Conservation (phyloP, 2,888 invertebrate species). For the Phymatocera aterrima region DNA sequence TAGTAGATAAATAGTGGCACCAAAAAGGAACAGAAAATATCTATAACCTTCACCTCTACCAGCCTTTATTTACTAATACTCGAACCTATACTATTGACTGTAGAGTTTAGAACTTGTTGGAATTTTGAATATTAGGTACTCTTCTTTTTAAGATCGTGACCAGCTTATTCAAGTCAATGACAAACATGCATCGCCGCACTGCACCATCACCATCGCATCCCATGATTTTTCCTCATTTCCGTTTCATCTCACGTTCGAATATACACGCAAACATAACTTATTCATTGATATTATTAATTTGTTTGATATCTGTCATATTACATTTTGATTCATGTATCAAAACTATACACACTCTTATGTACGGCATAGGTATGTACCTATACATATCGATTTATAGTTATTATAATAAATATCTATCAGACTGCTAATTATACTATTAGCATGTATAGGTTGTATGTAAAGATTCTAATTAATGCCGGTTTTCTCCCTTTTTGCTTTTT, state of each 20-base stretch:
- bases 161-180: not conserved
- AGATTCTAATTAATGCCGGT: no score
- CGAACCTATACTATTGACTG: no score
- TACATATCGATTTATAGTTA: no score
- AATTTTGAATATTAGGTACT: not conserved
- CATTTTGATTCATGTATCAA: constrained; percentile 1
- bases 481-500: no score
- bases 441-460: no score
- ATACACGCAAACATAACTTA: not conserved
- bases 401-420: no score
- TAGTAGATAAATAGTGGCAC: constrained; percentile 13
- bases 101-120: not conserved
- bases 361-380: no score
- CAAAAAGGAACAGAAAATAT: not conserved
- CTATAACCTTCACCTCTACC: not conserved
- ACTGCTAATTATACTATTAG: no score
- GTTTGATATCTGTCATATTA: not conserved
- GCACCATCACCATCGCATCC: not conserved
- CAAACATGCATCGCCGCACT: not conserved
- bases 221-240: constrained; percentile 24
- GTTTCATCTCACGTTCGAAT: constrained; percentile 17
- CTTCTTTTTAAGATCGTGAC: constrained; percentile 13
- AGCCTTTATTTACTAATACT: no score
- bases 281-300: no score
- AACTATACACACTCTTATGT: not conserved